Evolutionary conservation across 2,113 vertebrate species (phyloP).

Genomic region (Atrichornis clamosus): DNA sequence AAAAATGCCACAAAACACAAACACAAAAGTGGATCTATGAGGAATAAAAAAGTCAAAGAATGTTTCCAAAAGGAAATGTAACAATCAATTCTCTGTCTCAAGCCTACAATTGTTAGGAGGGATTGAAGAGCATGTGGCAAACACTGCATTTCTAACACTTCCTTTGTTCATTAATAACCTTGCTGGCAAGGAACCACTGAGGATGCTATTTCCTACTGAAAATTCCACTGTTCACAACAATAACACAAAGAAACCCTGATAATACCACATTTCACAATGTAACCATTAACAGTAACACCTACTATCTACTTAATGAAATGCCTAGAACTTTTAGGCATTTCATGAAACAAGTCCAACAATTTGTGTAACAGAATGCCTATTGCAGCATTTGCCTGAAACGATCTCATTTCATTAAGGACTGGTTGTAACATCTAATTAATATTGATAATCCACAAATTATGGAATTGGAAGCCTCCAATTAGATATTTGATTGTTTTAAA

Average conservation of each 20-base stretch:
- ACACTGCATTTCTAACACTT: background rate
- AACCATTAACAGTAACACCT: background rate
- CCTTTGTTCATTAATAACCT: conserved; percentile 5
- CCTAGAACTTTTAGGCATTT: background rate
- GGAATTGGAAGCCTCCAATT: background rate
- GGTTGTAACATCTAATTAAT: background rate
- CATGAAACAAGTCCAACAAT: background rate
- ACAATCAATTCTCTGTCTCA: background rate
- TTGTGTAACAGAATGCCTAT: background rate
- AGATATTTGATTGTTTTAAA: background rate
- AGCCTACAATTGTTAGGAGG: background rate
- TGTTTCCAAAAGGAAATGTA: background rate
- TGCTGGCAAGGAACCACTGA: background rate
- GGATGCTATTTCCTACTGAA: conserved; percentile 2
- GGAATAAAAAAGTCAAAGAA: background rate
- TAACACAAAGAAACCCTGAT: background rate
- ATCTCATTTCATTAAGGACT: background rate
- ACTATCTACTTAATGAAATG: background rate
- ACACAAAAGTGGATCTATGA: background rate
- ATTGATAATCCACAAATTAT: background rate
- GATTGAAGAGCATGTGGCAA: background rate
- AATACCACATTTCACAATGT: background rate
- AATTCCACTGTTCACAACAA: conserved; percentile 20
- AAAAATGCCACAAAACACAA: background rate
- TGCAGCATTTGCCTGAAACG: background rate